Conservation (phyloP, 2,797 vertebrate species). For the Tapera naevia region DNA sequence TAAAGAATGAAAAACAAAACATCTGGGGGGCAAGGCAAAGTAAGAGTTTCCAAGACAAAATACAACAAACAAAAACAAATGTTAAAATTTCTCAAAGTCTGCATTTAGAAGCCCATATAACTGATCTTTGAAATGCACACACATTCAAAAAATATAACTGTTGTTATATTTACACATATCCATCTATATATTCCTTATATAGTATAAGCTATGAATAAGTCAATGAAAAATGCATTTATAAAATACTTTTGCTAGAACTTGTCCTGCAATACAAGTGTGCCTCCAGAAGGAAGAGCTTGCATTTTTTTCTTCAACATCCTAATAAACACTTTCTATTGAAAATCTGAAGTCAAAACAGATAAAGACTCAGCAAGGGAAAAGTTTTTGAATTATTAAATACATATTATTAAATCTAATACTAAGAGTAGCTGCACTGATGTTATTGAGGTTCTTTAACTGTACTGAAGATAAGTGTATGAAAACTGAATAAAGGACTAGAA, state of each 20-base stretch:
- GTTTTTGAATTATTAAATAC: neutral
- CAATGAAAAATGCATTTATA: neutral
- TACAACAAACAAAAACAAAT: neutral
- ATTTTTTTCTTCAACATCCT: neutral
- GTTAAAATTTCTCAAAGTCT: neutral
- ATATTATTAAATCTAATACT: neutral
- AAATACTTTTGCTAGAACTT: neutral
- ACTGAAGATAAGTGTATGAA: neutral
- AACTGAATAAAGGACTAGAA: neutral
- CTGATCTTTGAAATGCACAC: neutral
- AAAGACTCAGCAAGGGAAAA: neutral
- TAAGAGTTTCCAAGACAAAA: neutral
- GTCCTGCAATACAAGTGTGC: neutral
- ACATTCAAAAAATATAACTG: neutral
- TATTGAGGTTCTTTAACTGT: neutral
- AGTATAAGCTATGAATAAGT: neutral
- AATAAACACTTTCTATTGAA: neutral
- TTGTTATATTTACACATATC: neutral
- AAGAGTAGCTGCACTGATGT: neutral
- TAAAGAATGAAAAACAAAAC: neutral
- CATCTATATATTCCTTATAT: neutral
- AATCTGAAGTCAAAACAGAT: neutral
- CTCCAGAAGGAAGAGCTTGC: neutral
- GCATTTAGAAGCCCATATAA: neutral
- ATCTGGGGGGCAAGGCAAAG: neutral